A percentile compares a stretch with the other conserved stretches of the same genome.
Evolutionary conservation across 2,797 vertebrate species (phyloP).

Genomic region (Epinephelus awoara): DNA sequence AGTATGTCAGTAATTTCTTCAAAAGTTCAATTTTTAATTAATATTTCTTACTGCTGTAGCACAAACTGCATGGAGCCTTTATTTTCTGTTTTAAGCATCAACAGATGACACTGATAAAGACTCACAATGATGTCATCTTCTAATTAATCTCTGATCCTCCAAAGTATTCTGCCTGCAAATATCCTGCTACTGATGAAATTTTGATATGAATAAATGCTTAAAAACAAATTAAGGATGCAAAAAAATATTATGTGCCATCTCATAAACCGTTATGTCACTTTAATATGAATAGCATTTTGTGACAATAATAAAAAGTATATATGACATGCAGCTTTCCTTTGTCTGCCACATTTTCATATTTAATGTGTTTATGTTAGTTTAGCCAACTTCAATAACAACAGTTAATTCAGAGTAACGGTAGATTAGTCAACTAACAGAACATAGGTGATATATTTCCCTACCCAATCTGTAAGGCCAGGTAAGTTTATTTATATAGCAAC

Average conservation of each 20-base stretch:
- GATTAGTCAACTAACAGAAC: not conserved
- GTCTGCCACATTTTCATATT: not conserved
- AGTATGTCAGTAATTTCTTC: too few species aligned
- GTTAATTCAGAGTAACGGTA: not conserved
- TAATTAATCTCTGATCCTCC: not conserved
- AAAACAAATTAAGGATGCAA: not conserved
- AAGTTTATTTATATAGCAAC: too few species aligned
- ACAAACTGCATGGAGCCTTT: not conserved
- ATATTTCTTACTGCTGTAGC: too few species aligned
- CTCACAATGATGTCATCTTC: not conserved
- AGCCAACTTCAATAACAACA: not conserved
- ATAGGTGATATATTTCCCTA: not conserved
- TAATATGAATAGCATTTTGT: not conserved
- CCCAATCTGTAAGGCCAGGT: too few species aligned
- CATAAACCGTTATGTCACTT: not conserved
- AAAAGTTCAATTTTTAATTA: too few species aligned
- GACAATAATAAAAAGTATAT: not conserved
- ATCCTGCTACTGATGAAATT: not conserved
- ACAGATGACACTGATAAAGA: not conserved
- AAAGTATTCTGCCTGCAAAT: not conserved
- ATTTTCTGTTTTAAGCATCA: not conserved
- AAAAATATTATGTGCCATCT: not conserved
- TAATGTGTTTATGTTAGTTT: not conserved
- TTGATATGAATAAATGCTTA: not conserved
- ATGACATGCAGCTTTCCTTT: not conserved